These are phyloP conservation scores for Glandiceps talaboti DNA, from an alignment of 53 echinoderm and acorn worm species.

Conservation along the genomic window DNA sequence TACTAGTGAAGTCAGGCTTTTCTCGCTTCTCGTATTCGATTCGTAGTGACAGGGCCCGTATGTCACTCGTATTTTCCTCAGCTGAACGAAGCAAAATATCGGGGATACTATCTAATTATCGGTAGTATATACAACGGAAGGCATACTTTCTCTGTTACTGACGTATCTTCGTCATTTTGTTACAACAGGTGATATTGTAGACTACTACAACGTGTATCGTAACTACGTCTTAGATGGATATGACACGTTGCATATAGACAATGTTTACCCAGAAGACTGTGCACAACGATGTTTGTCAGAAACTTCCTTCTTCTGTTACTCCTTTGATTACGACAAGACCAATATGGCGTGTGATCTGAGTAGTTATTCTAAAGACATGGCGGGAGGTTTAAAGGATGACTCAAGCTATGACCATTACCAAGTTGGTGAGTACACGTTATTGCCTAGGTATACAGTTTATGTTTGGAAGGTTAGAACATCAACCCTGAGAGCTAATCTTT, in stretches of 20 bases:
- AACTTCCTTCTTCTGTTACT: slow-evolving; percentile 38
- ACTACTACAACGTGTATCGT: slow-evolving; percentile 50
- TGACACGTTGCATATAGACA: slow-evolving; percentile 25
- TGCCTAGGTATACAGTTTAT: not conserved
- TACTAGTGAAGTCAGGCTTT: too few relatives aligned
- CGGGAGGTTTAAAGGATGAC: slow-evolving; percentile 9
- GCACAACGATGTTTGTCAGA: slow-evolving; percentile 43
- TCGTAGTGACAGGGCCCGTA: too few relatives aligned
- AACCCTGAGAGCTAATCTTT: too few relatives aligned
- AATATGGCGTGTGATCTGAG: slow-evolving; percentile 45
- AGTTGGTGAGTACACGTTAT: slow-evolving; percentile 60
- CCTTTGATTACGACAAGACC: slow-evolving; percentile 49
- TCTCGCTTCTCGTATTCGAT: too few relatives aligned
- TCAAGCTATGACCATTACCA: slow-evolving; percentile 37
- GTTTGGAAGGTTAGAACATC: too few relatives aligned
- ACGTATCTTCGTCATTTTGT: not conserved
- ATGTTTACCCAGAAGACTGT: slow-evolving; percentile 66
- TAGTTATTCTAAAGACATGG: slow-evolving; percentile 12
- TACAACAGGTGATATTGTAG: slow-evolving; percentile 22
- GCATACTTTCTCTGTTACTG: too few relatives aligned
- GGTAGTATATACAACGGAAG: too few relatives aligned
- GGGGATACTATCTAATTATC: too few relatives aligned
- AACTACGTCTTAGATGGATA: slow-evolving; percentile 38
- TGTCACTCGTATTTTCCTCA: too few relatives aligned
- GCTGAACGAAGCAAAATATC: too few relatives aligned